phyloP scores from a whole-genome alignment of 2,797 vertebrate genomes.

The Ambastaia sidthimunki region DNA sequence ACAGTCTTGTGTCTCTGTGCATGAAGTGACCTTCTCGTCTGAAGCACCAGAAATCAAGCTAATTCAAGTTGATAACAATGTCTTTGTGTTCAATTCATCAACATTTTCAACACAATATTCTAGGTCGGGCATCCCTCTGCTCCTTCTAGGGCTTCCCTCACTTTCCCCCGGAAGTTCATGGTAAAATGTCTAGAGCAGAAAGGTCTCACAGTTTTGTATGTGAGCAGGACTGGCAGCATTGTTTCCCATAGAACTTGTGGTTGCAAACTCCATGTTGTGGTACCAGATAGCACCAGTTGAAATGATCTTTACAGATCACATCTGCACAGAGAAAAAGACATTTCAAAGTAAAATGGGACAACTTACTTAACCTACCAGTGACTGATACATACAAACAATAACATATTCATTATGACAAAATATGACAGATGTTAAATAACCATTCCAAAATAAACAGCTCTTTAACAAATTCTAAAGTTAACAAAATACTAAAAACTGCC shows the following conservation, averaged over 20 bases:
- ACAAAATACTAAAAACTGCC: no score
- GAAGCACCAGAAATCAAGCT: not conserved
- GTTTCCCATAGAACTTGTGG: constrained; percentile 86
- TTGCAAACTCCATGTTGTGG: constrained; percentile 85
- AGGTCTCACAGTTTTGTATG: constrained; percentile 80
- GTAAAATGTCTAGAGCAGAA: not conserved
- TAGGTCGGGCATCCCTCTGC: constrained; percentile 1
- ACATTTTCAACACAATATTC: not conserved
- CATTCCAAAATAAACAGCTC: no score
- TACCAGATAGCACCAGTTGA: constrained; percentile 87
- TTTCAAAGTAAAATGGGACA: not conserved
- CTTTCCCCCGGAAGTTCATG: not conserved
- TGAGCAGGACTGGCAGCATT: constrained; percentile 87
- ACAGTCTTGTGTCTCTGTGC: not conserved
- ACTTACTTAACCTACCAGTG: not conserved
- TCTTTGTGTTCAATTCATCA: constrained; percentile 19
- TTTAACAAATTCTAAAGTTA: no score
- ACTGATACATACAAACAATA: not conserved
- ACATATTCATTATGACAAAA: not conserved
- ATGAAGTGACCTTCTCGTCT: not conserved
- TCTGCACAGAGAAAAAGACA: constrained; percentile 68
- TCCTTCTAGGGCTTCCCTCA: not conserved
- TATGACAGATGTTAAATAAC: not conserved
- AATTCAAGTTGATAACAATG: constrained; percentile 10
- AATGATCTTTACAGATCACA: constrained; percentile 80